phyloP scores from a whole-genome alignment of 2,797 vertebrate species.

The Galagoides demidoff region DNA sequence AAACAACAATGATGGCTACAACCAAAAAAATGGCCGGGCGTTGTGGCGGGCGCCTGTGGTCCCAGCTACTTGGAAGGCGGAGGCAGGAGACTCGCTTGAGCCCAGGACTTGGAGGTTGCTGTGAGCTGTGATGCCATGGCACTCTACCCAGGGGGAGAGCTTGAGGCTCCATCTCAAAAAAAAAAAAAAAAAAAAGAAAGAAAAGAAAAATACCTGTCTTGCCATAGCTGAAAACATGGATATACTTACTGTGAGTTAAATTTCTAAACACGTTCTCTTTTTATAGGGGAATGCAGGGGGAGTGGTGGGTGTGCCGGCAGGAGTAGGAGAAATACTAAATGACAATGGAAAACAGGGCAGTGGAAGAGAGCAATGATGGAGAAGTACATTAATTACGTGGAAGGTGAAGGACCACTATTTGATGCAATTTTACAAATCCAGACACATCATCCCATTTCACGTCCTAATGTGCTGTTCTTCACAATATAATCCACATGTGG shows the following conservation, averaged over 20 bases:
- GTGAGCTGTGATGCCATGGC: too few relatives aligned
- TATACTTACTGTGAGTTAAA: not conserved
- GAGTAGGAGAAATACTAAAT: not conserved
- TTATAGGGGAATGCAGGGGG: not conserved
- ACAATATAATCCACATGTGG: not conserved
- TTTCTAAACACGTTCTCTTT: not conserved
- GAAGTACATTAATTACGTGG: not conserved
- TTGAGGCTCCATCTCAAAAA: too few relatives aligned
- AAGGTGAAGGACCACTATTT: not conserved
- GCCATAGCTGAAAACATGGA: not conserved
- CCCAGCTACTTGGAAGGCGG: too few relatives aligned
- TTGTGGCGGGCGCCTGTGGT: too few relatives aligned
- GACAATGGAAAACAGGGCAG: not conserved
- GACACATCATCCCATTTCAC: not conserved
- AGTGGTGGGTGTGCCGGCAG: not conserved
- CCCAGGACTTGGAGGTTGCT: too few relatives aligned
- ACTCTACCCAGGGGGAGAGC: too few relatives aligned
- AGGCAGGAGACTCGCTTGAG: too few relatives aligned
- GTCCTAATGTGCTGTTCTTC: not conserved
- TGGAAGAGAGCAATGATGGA: not conserved
- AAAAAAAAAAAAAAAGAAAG: too few relatives aligned
- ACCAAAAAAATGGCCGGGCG: too few relatives aligned
- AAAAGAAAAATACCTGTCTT: not conserved
- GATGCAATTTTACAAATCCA: not conserved
- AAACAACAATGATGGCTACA: too few relatives aligned